These are phyloP conservation scores for Cheilosia grossa DNA, from an alignment of 2,888 invertebrate genomes.

Conservation along the genomic window DNA sequence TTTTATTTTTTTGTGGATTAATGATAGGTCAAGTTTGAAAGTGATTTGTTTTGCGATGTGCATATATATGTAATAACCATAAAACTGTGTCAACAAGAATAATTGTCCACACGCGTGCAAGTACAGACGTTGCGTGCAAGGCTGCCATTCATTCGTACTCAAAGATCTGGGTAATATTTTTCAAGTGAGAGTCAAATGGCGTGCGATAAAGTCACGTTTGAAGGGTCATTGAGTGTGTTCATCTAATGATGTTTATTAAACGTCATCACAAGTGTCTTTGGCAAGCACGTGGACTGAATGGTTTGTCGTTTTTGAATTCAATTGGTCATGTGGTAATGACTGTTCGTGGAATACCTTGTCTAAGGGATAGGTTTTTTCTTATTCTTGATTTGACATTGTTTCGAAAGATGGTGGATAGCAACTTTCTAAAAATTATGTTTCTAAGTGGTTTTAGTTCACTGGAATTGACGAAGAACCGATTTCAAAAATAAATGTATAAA, in stretches of 20 bases:
- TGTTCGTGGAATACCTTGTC: background rate
- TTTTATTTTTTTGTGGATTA: too few species aligned
- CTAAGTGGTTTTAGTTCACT: too few species aligned
- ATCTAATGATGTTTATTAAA: background rate
- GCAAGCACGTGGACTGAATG: slow-evolving; percentile 27
- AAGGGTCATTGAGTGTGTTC: slow-evolving; percentile 4
- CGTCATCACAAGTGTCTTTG: slow-evolving; percentile 4
- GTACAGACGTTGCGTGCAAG: slow-evolving; percentile 35
- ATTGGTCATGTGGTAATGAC: slow-evolving; percentile 1
- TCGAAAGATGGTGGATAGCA: too few species aligned
- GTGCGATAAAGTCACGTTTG: slow-evolving; percentile 31
- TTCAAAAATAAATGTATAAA: too few species aligned
- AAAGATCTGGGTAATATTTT: slow-evolving; percentile 10
- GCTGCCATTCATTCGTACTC: slow-evolving; percentile 5
- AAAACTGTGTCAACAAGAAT: slow-evolving; percentile 24
- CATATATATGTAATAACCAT: background rate
- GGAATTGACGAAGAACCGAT: too few species aligned
- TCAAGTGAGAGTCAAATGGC: background rate
- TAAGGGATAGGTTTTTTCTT: background rate
- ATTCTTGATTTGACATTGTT: background rate
- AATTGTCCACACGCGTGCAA: slow-evolving; percentile 33
- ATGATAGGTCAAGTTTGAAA: too few species aligned
- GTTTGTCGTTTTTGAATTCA: background rate
- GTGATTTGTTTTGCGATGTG: too few species aligned
- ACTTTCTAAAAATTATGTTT: too few species aligned